Evolutionary conservation across 2,797 vertebrate species (phyloP).

Genomic region (Champsocephalus gunnari): DNA sequence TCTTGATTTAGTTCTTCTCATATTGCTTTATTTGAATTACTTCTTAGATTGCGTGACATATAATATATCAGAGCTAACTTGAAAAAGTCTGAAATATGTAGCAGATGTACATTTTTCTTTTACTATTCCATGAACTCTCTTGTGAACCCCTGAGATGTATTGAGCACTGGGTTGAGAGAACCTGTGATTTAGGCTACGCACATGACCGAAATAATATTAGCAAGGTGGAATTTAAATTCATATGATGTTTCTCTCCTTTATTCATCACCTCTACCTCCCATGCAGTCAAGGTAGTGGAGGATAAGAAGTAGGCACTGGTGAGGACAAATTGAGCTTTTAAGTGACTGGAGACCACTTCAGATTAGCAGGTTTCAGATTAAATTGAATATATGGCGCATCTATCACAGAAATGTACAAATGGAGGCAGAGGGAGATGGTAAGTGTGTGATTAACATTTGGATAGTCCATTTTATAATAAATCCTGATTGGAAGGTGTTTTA

Average conservation of each 20-base stretch:
- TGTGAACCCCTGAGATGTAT: neutral
- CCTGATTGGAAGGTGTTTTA: constrained; percentile 35
- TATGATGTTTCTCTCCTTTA: constrained; percentile 8
- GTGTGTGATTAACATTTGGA: constrained; percentile 28
- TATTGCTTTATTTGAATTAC: neutral
- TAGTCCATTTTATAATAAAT: constrained; percentile 14
- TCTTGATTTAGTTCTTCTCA: neutral
- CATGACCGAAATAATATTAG: neutral
- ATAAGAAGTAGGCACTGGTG: constrained; percentile 11
- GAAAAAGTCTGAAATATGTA: neutral
- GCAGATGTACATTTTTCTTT: neutral
- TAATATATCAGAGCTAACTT: neutral
- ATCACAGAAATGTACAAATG: constrained; percentile 26
- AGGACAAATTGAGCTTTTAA: constrained; percentile 21
- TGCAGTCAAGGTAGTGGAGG: neutral
- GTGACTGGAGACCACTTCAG: constrained; percentile 23
- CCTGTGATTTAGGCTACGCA: neutral
- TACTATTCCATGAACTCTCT: neutral
- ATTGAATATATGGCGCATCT: constrained; percentile 24
- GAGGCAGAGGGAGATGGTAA: constrained; percentile 14
- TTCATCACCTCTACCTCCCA: constrained; percentile 11
- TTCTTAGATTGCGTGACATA: neutral
- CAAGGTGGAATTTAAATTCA: constrained; percentile 17
- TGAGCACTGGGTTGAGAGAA: neutral
- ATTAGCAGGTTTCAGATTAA: constrained; percentile 3